Base-by-base conservation (phyloP, 1,140 invertebrate genomes). In the Eupeodes corollae region DNA sequence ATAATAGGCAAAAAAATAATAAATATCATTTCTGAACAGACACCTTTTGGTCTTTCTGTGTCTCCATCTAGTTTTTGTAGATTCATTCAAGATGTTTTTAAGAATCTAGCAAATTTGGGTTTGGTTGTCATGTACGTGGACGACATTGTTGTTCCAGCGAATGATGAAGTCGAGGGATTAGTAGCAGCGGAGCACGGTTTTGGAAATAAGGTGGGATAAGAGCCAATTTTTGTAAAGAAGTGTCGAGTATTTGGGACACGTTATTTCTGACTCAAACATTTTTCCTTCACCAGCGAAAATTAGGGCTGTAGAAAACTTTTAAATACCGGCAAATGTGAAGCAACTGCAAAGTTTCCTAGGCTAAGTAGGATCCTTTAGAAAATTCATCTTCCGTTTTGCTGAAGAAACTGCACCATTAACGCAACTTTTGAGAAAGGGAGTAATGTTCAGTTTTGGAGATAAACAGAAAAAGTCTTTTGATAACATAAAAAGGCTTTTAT, bases 331-430 rank as follows among this genome's bases (percentile, higher is more conserved):
- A 56, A 15, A 63, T 56, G 48, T 58, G 1, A 56, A 62, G 21
- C 48, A 64, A 42, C 14, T 69, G 9, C 56, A 63, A 32, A 56
- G 52, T 33, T 70, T 66, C 47, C 26, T 67, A 5, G 62, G 65
- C n/a, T 42, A 63, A n/a, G 53, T 54, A 13, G 55, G 56, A 10
- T 67, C 63, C 50, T 67, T 69, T 39, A 49, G 59, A 10, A 67
- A 61, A 47, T 59, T 58, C 41, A 57, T 66, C 47, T 26, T 48
- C n/a, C 45, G 54, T 14, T 69, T 56, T 56, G 50, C 61, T 5
- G 2, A 26, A 9, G 56, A 57, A 15, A 55, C 59, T 15, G 52
- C 42, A 45, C 56, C 57, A 2, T 50, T 61, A 14, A 56, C 52
- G 47, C 51, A 60, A 21, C 41, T 61, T 21, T 30, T 59, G 12